Conservation (phyloP, 1,140 invertebrate species). For the Teleopsis dalmanni region DNA sequence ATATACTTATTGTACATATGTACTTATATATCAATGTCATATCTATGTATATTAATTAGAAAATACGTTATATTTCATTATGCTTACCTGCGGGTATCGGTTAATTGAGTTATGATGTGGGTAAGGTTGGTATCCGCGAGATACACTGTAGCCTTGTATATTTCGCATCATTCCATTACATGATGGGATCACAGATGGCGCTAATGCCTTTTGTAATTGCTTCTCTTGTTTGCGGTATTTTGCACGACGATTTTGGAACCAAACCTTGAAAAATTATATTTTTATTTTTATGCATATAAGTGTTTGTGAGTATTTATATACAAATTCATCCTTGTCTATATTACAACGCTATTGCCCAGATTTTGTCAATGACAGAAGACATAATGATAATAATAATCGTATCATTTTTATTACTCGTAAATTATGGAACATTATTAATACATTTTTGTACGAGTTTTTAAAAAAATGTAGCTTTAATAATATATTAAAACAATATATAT, state of each 20-base stretch:
- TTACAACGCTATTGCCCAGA: no score
- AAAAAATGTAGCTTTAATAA: no score
- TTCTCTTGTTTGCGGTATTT: constrained; percentile 98
- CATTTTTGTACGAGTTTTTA: no score
- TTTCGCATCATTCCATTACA: constrained; percentile 97
- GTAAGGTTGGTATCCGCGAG: constrained; percentile 85
- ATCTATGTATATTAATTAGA: not conserved
- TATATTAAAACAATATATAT: no score
- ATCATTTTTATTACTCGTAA: no score
- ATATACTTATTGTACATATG: not conserved
- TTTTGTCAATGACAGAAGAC: no score
- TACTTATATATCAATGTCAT: not conserved
- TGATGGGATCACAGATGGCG: constrained; percentile 78
- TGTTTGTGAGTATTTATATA: no score
- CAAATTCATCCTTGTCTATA: no score
- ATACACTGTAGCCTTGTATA: constrained; percentile 80
- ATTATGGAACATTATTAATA: no score
- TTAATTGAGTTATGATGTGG: constrained; percentile 87
- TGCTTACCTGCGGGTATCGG: constrained; percentile 81
- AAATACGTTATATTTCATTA: not conserved
- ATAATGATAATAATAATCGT: no score
- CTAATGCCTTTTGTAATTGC: constrained; percentile 89
- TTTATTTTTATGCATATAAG: no score
- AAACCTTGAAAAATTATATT: constrained; percentile 33
- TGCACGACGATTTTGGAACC: constrained; percentile 95